phyloP scores from a whole-genome alignment of 2,888 invertebrate genomes.

The Lydus trimaculatus region DNA sequence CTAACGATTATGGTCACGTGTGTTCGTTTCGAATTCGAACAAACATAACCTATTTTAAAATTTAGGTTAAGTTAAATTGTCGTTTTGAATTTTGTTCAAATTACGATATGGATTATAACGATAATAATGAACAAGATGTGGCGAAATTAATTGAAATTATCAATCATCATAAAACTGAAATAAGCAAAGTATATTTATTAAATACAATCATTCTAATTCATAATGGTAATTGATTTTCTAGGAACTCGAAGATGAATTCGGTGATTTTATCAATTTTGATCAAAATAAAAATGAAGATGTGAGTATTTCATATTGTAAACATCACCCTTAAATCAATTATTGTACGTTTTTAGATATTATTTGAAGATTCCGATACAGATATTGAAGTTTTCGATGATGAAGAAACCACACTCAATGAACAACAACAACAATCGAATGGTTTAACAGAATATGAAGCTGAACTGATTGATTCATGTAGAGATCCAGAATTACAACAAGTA shows the following conservation, averaged over 20 bases:
- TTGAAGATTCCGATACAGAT: conserved; percentile 12
- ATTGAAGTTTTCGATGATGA: conserved; percentile 13
- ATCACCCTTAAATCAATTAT: neutral
- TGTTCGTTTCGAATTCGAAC: too few relatives aligned
- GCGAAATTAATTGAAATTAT: neutral
- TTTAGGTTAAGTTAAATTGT: neutral
- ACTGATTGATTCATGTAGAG: conserved; percentile 43
- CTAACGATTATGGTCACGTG: too few relatives aligned
- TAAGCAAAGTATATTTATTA: neutral
- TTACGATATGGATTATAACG: neutral
- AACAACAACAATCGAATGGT: neutral
- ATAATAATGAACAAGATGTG: neutral
- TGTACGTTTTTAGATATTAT: conserved; percentile 7
- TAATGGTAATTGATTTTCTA: neutral
- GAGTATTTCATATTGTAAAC: neutral
- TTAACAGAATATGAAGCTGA: conserved; percentile 41
- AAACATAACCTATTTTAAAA: neutral
- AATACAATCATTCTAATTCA: neutral
- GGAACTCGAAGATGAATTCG: conserved; percentile 14
- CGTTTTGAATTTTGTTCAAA: neutral
- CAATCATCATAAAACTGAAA: neutral
- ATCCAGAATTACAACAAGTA: conserved; percentile 41
- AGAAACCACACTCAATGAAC: neutral
- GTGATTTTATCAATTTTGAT: conserved; percentile 21
- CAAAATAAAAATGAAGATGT: conserved; percentile 4